Evolutionary conservation across 2,888 invertebrate species (phyloP).

Genomic region (Ametastegia equiseti): DNA sequence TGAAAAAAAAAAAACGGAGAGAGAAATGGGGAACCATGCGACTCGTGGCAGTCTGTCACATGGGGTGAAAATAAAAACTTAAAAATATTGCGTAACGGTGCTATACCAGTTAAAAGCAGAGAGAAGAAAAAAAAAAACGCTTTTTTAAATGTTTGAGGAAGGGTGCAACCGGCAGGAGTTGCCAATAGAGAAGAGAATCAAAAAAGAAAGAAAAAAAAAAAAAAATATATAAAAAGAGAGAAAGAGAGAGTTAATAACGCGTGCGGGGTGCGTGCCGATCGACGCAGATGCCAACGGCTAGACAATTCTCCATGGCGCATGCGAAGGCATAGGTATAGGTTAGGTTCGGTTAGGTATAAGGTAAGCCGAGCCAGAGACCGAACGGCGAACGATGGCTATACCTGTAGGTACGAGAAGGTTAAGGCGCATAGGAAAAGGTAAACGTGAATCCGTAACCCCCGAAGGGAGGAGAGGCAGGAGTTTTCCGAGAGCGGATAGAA

Average conservation of each 20-base stretch:
- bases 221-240: background rate
- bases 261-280: constrained; percentile 41
- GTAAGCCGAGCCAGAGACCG: background rate
- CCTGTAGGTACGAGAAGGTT: too few species aligned
- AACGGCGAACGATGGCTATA: too few species aligned
- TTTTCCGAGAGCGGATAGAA: constrained; percentile 11
- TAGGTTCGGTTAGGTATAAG: background rate
- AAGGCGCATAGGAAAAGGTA: constrained; percentile 13
- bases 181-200: too few species aligned
- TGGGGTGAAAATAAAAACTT: constrained; percentile 24
- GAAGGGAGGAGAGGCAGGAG: background rate
- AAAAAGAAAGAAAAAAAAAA: constrained; percentile 4
- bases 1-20: background rate
- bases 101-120: background rate
- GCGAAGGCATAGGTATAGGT: background rate
- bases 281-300: constrained; percentile 27
- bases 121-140: background rate
- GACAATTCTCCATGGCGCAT: constrained; percentile 25
- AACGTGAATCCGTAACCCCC: constrained; percentile 2
- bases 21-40: background rate
- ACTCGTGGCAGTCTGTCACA: constrained; percentile 13
- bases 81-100: constrained; percentile 40
- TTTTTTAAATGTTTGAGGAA: constrained; percentile 33
- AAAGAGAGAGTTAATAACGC: constrained; percentile 21
- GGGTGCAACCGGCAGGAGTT: background rate